A percentile compares a stretch with the other conserved stretches of the same genome.
Evolutionary conservation across 2,797 vertebrate genomes (phyloP).

Genomic region (Melanotaenia maccullochi): DNA sequence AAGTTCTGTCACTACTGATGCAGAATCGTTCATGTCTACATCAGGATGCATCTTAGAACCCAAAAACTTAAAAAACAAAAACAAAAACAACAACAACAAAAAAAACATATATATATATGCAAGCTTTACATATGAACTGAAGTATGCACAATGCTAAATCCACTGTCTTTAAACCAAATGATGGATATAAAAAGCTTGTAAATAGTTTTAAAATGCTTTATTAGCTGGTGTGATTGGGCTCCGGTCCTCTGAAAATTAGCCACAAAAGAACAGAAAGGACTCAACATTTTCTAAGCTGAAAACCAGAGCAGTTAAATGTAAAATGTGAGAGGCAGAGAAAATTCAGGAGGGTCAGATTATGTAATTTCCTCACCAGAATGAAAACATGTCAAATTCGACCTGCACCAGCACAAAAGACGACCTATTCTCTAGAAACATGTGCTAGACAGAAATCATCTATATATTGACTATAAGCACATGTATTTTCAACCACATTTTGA

Average conservation of each 20-base stretch:
- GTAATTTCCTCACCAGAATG: conserved; percentile 59
- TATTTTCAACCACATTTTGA: background rate
- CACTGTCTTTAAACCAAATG: background rate
- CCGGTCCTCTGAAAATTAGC: background rate
- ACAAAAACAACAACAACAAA: too few species aligned
- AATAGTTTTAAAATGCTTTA: background rate
- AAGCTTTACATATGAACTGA: background rate
- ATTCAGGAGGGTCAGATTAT: conserved; percentile 36
- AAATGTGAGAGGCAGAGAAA: conserved; percentile 27
- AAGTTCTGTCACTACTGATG: too few species aligned
- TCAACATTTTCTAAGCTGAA: background rate
- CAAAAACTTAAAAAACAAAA: too few species aligned
- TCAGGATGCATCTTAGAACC: too few species aligned
- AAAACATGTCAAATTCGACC: background rate
- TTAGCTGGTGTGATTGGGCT: background rate
- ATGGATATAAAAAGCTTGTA: background rate
- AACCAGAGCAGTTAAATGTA: conserved; percentile 30
- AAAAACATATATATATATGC: too few species aligned
- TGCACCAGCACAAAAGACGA: conserved; percentile 20
- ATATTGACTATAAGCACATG: background rate
- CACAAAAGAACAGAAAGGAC: background rate
- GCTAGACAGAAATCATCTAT: background rate
- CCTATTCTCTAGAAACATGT: conserved; percentile 31
- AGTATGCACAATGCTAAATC: background rate
- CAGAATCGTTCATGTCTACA: too few species aligned